Base-by-base conservation (phyloP, 2,113 vertebrate genomes). In the Xiphias gladius region DNA sequence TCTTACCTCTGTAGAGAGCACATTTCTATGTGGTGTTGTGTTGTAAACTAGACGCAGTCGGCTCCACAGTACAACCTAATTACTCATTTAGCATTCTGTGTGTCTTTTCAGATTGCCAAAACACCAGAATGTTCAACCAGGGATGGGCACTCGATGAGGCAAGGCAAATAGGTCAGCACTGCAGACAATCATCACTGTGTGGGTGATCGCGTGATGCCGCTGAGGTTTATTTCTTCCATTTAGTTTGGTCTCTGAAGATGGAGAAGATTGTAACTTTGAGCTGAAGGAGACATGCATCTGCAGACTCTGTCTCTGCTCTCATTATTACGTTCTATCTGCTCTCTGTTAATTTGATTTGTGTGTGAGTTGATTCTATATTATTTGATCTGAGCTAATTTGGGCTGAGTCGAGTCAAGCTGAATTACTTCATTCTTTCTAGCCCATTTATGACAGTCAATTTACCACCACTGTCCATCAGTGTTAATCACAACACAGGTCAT, bases 11-110 rank as follows among this genome's bases (percentile, higher is more conserved):
- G 16, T 30, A 39, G 48, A 30, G 66, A 46, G 9, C 2, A 20
- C 59, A 12, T 70, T 35, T 65, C 58, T 55, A 20, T 28, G 54
- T 37, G 16, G 13, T 75, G 54, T 7, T 30, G 35, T 82, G 70
- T 71, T 57, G 82, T 73, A 37, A 62, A 11, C 54, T 77, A 41
- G 50, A 76, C 67, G 54, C 28, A 66, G 62, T 77, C n/a, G 0
- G 22, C 65, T 82, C 65, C 30, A 87, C 83, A 94, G 85, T 90
- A 28, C 70, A 86, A 77, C 65, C 82, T 91, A 86, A 93, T 91
- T 93, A 86, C 90, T 93, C 79, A 80, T 91, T 89, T 87, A 66
- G 72, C 46, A 14, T 76, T 86, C 93, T 92, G 79, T 73, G 69
- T 85, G 37, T 74, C 79, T 68, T 76, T 66, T 82, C 46, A 70